Base-by-base conservation (phyloP, 2,888 invertebrate species). In the Xestia c-nigrum region DNA sequence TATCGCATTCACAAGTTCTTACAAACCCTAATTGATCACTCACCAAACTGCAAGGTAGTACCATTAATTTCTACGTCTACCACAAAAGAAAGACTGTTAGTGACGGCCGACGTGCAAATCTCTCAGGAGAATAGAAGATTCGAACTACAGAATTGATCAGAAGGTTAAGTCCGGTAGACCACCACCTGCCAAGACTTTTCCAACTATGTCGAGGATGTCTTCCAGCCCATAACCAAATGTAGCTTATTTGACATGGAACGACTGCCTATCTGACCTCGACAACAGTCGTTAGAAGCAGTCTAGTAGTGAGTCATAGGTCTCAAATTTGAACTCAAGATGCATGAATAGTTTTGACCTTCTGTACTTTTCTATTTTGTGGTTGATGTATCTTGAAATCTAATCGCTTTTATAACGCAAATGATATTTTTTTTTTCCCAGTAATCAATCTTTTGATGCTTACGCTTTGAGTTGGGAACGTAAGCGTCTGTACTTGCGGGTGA, bases 361-460 rank as follows among this genome's bases (percentile, higher is more conserved):
- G 43, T 3, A 21, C 0, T 0, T 14, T 5, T 55, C 9, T 55
- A 14, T 19, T 55, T 5, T 43, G 55, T 46, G n/a, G 9, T 24
- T 4, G 31, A 55, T 79, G 43, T 55, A 73, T 79, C 38, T 61
- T 38, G 7, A n/a, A 38, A 79, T 70, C 55, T 57, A 70, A 74
- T 84, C 69, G 61, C 31, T 52, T 40, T 63, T 31, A 64, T 12
- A 74, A 63, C 61, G 72, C 43, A 38, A 84, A 68, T 70, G 84
- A 84, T 84, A 82, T 71, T 67, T 64, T 71, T 74, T 74, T 72
- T 78, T 55, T 67, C 19, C 5, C 1, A 14, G 64, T 55, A 68
- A 82, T 82, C 82, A 84, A 82, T 82, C 82, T 80, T 47, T 50
- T 43, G 38, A 43, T 40, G 14, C 64, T n/a, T 68, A 74, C 64